These are phyloP conservation scores for Hypothenemus hampei DNA, from an alignment of 1,140 invertebrate genomes.

Conservation along the genomic window DNA sequence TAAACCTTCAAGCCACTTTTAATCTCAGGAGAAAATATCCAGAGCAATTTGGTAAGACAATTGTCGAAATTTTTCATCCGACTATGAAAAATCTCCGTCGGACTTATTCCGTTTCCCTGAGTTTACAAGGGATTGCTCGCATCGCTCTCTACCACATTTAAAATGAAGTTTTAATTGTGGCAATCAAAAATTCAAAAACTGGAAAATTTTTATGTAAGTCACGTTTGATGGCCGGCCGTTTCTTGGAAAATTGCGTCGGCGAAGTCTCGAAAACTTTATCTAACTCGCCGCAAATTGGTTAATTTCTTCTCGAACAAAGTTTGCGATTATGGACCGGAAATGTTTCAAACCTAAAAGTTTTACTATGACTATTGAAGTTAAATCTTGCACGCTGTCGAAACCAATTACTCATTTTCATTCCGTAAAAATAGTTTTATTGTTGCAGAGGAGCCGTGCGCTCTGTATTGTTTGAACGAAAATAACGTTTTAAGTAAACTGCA, in stretches of 20 bases:
- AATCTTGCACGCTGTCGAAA: too few species aligned
- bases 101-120: slow-evolving; percentile 7
- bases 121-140: slow-evolving; percentile 6
- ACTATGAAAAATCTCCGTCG: slow-evolving; percentile 7
- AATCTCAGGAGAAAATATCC: too few species aligned
- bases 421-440: too few species aligned
- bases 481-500: slow-evolving; percentile 45
- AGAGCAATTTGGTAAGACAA: too few species aligned
- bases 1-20: too few species aligned
- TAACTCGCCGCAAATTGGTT: slow-evolving; percentile 22
- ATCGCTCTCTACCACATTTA: slow-evolving; percentile 11
- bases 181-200: slow-evolving; percentile 25
- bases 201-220: slow-evolving; percentile 24
- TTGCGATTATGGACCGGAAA: slow-evolving; percentile 12
- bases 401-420: too few species aligned
- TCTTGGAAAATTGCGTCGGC: slow-evolving; percentile 13
- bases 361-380: too few species aligned
- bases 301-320: slow-evolving; percentile 20
- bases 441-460: slow-evolving; percentile 49
- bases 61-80: too few species aligned
- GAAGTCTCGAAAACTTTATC: slow-evolving; percentile 16
- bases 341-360: slow-evolving; percentile 5
- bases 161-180: slow-evolving; percentile 24
- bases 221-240: slow-evolving; percentile 19
- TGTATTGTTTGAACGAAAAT: slow-evolving; percentile 54